Percentiles rank a stretch among this genome's conserved stretches.
Conservation (phyloP, 2,113 vertebrate species). For the Loxodonta africana region DNA sequence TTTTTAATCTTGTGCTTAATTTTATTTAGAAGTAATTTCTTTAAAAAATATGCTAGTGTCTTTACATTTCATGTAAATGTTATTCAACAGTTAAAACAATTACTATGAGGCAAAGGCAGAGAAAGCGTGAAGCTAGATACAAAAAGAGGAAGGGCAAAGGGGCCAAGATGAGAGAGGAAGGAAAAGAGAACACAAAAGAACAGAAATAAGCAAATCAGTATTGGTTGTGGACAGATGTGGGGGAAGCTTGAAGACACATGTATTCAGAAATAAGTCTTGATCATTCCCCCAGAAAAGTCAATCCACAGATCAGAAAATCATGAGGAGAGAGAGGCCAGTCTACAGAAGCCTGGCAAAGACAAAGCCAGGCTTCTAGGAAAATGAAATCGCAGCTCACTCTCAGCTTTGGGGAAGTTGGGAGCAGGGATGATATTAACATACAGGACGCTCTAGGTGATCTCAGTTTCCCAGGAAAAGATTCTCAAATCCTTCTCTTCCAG, state of each 20-base stretch:
- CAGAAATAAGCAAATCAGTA: not conserved
- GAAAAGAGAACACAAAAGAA: not conserved
- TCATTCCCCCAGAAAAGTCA: not conserved
- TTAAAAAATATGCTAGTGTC: not conserved
- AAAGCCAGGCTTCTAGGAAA: not conserved
- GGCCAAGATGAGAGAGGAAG: not conserved
- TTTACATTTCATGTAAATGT: slow-evolving; percentile 38
- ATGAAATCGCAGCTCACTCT: too few species aligned
- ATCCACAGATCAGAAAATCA: not conserved
- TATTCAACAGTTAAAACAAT: not conserved
- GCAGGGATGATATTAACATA: accelerated
- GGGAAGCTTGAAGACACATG: not conserved
- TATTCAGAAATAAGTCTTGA: not conserved
- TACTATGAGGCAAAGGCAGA: not conserved
- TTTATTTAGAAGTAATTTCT: slow-evolving; percentile 31
- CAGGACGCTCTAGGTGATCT: not conserved
- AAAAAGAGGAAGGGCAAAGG: not conserved
- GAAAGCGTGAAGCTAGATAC: not conserved
- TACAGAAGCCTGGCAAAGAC: not conserved
- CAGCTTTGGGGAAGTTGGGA: not conserved
- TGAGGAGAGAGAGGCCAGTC: not conserved
- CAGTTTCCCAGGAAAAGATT: not conserved
- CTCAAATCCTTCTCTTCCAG: not conserved
- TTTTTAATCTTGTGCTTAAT: slow-evolving; percentile 28
- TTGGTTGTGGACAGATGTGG: not conserved